These are phyloP conservation scores for Sula dactylatra DNA, from an alignment of 2,113 vertebrate species.

Conservation along the genomic window DNA sequence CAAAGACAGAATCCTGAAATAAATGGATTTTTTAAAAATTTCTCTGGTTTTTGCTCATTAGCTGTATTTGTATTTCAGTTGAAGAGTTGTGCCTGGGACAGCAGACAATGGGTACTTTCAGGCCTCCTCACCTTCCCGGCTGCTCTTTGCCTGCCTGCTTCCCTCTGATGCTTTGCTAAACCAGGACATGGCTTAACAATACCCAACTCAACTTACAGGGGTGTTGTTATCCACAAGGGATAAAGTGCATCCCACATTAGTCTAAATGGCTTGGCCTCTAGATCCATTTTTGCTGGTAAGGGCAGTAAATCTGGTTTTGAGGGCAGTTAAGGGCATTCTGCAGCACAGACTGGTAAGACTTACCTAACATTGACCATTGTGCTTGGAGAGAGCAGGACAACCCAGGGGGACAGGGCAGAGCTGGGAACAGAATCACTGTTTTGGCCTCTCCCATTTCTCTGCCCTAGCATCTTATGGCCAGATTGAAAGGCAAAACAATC, in stretches of 20 bases:
- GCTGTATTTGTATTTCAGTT: neutral
- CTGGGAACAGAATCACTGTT: neutral
- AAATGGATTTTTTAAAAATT: neutral
- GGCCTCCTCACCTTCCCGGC: neutral
- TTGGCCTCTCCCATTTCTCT: neutral
- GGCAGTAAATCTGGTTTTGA: neutral
- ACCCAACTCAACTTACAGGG: neutral
- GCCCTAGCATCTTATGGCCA: neutral
- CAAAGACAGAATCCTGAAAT: neutral
- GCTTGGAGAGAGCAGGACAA: neutral
- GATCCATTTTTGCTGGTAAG: neutral
- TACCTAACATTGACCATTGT: rapidly evolving
- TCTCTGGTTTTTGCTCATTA: neutral
- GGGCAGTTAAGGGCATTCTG: neutral
- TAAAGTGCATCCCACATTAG: neutral
- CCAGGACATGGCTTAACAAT: rapidly evolving
- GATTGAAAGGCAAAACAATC: neutral
- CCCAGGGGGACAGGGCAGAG: neutral
- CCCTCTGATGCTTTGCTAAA: neutral
- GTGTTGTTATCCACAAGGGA: neutral
- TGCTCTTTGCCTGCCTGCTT: neutral
- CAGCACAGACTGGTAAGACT: neutral
- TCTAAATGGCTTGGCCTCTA: neutral
- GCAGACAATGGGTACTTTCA: neutral
- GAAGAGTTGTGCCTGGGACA: neutral